phyloP scores from a whole-genome alignment of 2,888 invertebrate species.

The Siphlonurus alternatus region DNA sequence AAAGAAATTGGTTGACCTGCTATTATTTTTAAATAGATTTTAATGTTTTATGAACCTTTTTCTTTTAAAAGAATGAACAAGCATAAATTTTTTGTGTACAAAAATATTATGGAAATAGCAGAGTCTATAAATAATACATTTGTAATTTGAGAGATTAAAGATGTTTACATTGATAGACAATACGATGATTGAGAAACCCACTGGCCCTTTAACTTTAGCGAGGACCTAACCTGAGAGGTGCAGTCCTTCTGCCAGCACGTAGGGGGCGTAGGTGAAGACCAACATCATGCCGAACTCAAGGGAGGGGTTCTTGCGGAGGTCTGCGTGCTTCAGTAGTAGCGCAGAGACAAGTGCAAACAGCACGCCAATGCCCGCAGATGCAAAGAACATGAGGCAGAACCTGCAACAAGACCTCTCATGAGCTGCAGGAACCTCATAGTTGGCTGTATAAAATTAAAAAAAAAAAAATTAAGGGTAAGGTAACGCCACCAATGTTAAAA shows the following conservation, averaged over 20 bases:
- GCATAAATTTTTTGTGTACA: too few relatives aligned
- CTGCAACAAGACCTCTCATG: too few relatives aligned
- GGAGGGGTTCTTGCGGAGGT: constrained; percentile 92
- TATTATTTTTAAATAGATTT: too few relatives aligned
- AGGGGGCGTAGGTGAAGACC: constrained; percentile 96
- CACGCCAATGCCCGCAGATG: constrained; percentile 92
- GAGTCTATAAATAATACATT: background rate
- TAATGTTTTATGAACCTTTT: background rate
- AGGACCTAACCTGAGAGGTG: constrained; percentile 77
- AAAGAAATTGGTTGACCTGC: too few relatives aligned
- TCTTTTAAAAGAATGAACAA: too few relatives aligned
- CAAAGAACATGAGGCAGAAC: constrained; percentile 96
- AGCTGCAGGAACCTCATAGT: too few relatives aligned
- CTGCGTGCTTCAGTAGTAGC: constrained; percentile 82
- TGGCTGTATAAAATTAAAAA: too few relatives aligned
- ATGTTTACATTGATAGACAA: constrained; percentile 1
- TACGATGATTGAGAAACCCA: constrained; percentile 5
- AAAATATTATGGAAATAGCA: too few relatives aligned
- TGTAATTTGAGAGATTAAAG: background rate
- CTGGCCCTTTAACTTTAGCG: background rate
- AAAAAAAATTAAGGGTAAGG: too few relatives aligned
- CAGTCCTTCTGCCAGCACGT: constrained; percentile 93
- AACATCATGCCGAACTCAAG: constrained; percentile 97
- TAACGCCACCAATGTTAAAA: too few relatives aligned
- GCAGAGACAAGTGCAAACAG: constrained; percentile 88